Evolutionary conservation across 2,113 vertebrate genomes (phyloP).

Genomic region (Pseudonaja textilis): DNA sequence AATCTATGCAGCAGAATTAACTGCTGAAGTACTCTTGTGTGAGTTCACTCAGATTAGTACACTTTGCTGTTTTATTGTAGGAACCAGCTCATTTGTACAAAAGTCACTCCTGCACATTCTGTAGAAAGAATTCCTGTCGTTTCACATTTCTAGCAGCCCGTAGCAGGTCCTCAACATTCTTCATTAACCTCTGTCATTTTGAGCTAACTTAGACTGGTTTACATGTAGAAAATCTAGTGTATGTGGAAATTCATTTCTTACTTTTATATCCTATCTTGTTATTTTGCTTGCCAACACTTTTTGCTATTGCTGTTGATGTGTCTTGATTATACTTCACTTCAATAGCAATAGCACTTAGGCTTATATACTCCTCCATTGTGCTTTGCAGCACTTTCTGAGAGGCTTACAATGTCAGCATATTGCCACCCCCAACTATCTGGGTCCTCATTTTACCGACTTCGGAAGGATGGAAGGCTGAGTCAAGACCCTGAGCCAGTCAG

Average conservation of each 20-base stretch:
- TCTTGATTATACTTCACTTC: neutral
- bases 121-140: neutral
- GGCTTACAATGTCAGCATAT: neutral
- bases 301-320: neutral
- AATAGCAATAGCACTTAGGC: neutral
- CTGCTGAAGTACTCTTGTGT: neutral
- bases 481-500: neutral
- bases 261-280: neutral
- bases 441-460: neutral
- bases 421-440: neutral
- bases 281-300: neutral
- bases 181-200: neutral
- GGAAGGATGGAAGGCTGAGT: neutral
- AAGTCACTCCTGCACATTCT: neutral
- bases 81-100: neutral
- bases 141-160: neutral
- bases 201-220: neutral
- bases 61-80: neutral
- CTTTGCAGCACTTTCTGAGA: neutral
- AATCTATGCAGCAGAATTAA: neutral
- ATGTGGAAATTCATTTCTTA: neutral
- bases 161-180: neutral
- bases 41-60: neutral
- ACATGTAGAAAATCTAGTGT: neutral
- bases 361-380: neutral